These are phyloP conservation scores for Murina feae DNA, from an alignment of 2,113 vertebrate genomes.

Conservation along the genomic window DNA sequence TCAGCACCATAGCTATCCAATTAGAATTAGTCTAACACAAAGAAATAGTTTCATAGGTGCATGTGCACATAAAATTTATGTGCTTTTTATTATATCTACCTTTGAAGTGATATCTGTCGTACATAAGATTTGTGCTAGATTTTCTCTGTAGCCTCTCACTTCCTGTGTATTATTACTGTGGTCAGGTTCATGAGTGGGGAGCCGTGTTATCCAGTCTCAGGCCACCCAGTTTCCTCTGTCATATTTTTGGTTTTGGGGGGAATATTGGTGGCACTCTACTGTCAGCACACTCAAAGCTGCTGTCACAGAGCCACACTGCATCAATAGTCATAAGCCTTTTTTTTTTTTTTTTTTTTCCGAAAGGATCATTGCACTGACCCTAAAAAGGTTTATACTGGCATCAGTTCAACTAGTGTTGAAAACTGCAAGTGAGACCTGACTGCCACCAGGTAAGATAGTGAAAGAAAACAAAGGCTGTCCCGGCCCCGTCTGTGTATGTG, in stretches of 20 bases:
- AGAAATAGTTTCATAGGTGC: not conserved
- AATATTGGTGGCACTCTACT: not conserved
- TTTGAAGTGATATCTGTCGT: not conserved
- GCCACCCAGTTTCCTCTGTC: not conserved
- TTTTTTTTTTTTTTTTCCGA: not conserved
- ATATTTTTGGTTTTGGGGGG: not conserved
- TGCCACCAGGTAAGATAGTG: not conserved
- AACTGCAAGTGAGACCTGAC: not conserved
- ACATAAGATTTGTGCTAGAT: not conserved
- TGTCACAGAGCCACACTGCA: not conserved
- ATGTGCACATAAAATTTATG: not conserved
- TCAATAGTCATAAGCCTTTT: not conserved
- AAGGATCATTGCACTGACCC: not conserved
- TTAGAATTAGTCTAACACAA: not conserved
- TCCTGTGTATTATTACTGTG: not conserved
- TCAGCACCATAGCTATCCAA: not conserved
- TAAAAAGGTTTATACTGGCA: not conserved
- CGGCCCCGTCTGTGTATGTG: not conserved
- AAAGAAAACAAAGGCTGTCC: not conserved
- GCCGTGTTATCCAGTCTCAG: accelerated
- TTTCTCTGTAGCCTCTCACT: not conserved
- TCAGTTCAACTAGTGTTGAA: not conserved
- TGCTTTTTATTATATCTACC: not conserved
- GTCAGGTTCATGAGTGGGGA: not conserved
- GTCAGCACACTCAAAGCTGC: not conserved